These are phyloP conservation scores for Thamnophis sirtalis DNA, from an alignment of 2,113 vertebrate genomes.

Conservation along the genomic window DNA sequence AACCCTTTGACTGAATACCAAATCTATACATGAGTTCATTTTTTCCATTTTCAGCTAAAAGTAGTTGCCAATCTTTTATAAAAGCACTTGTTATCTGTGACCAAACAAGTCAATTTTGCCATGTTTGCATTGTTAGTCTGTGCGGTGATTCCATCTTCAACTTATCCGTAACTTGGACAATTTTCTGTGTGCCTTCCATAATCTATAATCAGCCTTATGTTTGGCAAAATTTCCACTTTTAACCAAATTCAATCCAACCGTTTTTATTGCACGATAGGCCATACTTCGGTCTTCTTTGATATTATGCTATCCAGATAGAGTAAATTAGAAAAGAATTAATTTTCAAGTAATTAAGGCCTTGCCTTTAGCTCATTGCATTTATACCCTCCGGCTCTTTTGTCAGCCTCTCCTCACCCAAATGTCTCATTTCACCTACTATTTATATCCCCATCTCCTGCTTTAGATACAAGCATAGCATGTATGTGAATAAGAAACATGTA, in stretches of 20 bases:
- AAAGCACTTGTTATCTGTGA: background rate
- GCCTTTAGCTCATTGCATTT: background rate
- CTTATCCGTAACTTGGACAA: background rate
- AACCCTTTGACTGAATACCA: background rate
- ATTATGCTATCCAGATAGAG: background rate
- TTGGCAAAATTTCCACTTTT: background rate
- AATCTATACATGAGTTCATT: background rate
- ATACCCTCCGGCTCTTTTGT: background rate
- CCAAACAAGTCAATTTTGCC: background rate
- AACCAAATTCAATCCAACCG: background rate
- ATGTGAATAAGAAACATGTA: background rate
- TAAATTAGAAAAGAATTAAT: background rate
- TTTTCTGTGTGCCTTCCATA: background rate
- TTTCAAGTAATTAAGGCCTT: background rate
- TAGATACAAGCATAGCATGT: background rate
- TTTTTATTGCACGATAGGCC: background rate
- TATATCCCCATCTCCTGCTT: background rate
- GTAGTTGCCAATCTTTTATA: background rate
- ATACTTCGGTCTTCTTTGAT: background rate
- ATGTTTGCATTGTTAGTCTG: background rate
- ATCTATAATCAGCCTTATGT: background rate
- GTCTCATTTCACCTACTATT: background rate
- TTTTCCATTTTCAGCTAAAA: background rate
- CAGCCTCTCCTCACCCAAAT: background rate
- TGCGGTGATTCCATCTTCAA: background rate